These are phyloP conservation scores for Sinohyriopsis cumingii DNA, from an alignment of 2,888 invertebrate genomes.

Conservation along the genomic window DNA sequence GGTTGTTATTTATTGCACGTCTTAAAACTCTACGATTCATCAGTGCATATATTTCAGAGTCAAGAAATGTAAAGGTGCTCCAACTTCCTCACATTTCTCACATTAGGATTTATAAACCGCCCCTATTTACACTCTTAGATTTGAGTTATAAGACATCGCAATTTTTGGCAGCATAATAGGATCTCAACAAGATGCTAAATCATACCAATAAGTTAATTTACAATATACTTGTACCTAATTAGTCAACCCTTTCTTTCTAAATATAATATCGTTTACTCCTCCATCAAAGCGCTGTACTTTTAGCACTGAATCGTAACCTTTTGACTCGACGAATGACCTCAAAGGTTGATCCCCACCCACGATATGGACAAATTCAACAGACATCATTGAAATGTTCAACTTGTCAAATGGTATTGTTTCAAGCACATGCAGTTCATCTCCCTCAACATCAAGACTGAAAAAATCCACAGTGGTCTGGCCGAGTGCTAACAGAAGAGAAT, in stretches of 20 bases:
- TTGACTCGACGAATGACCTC: constrained; percentile 29
- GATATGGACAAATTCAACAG: constrained; percentile 49
- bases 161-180: too few species aligned
- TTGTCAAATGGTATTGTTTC: constrained; percentile 77
- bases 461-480: constrained; percentile 81
- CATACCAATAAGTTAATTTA: neutral
- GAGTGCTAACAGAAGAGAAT: constrained; percentile 85
- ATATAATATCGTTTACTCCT: constrained; percentile 42
- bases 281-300: constrained; percentile 39
- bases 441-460: constrained; percentile 79
- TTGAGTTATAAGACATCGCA: too few species aligned
- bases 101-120: too few species aligned
- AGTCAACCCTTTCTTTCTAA: constrained; percentile 36
- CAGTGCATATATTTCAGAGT: too few species aligned
- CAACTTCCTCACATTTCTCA: too few species aligned
- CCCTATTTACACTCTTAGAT: too few species aligned
- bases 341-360: constrained; percentile 17
- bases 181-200: too few species aligned
- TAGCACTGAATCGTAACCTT: constrained; percentile 38
- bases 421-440: constrained; percentile 76
- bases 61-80: too few species aligned
- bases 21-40: too few species aligned
- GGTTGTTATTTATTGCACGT: too few species aligned
- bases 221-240: constrained; percentile 8
- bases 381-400: constrained; percentile 72